phyloP scores from a whole-genome alignment of 1,140 invertebrate genomes.

The Spodoptera litura region DNA sequence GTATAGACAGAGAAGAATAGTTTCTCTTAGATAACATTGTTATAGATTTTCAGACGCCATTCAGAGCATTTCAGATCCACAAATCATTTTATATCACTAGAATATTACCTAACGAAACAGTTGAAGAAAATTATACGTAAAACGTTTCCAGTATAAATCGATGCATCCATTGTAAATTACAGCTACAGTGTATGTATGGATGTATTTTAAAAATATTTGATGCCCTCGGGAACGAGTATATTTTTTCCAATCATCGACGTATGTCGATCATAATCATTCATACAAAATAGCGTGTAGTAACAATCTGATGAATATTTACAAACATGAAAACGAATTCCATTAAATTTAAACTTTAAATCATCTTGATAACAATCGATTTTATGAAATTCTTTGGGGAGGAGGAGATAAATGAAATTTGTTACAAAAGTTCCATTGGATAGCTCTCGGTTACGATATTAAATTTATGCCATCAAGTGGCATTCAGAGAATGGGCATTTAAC shows the following conservation, averaged over 20 bases:
- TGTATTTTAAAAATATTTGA: conserved; percentile 9
- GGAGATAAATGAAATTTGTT: conserved; percentile 84
- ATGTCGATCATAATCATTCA: conserved; percentile 42
- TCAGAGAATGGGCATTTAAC: conserved; percentile 72
- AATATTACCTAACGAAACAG: conserved; percentile 16
- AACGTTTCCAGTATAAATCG: conserved; percentile 29
- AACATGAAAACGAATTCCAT: conserved; percentile 60
- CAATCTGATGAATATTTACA: conserved; percentile 53
- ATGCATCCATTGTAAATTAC: conserved; percentile 3
- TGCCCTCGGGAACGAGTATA: neutral
- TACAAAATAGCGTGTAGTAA: conserved; percentile 11
- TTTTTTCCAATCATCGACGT: conserved; percentile 6
- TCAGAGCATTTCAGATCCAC: conserved; percentile 8
- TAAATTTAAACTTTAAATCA: conserved; percentile 77
- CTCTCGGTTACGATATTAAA: conserved; percentile 80
- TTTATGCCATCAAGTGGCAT: conserved; percentile 79
- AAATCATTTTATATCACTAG: conserved; percentile 29
- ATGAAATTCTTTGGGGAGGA: conserved; percentile 76
- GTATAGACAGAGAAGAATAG: conserved; percentile 27
- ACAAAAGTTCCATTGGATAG: conserved; percentile 79
- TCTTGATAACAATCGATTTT: conserved; percentile 80
- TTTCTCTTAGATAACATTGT: conserved; percentile 39
- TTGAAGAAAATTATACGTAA: conserved; percentile 20
- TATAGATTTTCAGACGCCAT: conserved; percentile 22
- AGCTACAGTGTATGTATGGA: neutral